Evolutionary conservation across 2,797 vertebrate species (phyloP).

Genomic region (Amblyraja radiata): DNA sequence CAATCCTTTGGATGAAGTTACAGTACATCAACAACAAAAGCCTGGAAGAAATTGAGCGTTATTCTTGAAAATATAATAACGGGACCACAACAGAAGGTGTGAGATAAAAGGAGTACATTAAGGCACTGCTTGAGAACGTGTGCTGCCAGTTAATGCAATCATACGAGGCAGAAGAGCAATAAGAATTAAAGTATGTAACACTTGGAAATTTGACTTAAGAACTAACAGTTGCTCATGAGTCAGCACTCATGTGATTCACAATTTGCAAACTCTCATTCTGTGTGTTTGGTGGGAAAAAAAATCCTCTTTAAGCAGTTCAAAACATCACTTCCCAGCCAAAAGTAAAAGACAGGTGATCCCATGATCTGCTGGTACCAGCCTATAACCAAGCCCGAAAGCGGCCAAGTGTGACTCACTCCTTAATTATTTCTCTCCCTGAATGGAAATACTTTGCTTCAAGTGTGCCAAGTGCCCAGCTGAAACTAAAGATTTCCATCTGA

Average conservation of each 20-base stretch:
- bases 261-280: not conserved
- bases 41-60: not conserved
- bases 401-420: conserved; percentile 3
- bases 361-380: not conserved
- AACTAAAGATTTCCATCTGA: conserved; percentile 15
- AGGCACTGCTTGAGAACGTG: not conserved
- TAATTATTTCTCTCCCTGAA: not conserved
- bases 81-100: not conserved
- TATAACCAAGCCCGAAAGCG: not conserved
- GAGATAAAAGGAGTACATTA: not conserved
- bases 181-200: not conserved
- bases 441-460: not conserved
- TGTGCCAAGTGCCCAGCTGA: conserved; percentile 9
- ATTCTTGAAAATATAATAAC: not conserved
- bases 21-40: not conserved
- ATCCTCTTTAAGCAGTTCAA: not conserved
- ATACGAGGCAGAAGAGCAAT: not conserved
- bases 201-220: not conserved
- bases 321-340: not conserved
- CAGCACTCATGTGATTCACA: not conserved
- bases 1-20: not conserved
- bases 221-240: not conserved
- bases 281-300: not conserved
- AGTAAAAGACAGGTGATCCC: not conserved
- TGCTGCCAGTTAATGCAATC: not conserved